Evolutionary conservation across 1,140 invertebrate genomes (phyloP), one percentile per base, ranked within the genome.

Genomic region (Contarinia nasturtii): DNA sequence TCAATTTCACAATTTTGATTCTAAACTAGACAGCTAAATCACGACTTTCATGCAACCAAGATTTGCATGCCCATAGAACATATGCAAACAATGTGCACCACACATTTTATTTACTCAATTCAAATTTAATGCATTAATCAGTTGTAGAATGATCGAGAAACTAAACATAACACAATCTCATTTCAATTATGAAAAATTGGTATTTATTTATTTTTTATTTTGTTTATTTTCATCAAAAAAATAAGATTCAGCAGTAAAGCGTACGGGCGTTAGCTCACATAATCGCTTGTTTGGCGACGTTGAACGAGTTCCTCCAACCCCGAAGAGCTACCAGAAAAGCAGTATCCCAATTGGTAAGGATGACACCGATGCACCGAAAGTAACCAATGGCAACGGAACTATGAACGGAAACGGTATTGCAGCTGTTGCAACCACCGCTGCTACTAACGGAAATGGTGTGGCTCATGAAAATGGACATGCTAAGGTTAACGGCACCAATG

Each of bases 281-380:
- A 53, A 53, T 43, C 61, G 61, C 47, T 53, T 64, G 12, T 64
- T 64, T 51, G 61, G 61, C 19, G 61, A 64, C 36, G 55, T 56
- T 18, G 49, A 55, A 42, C 61, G 61, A 49, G 53, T 57, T 42
- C 52, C 54, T 8, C 62, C 61, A 33, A 57, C 61, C 36, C 58
- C 51, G 46, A 64, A 62, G 49, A 61, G 62, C 54, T 61, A 63
- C 54, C 56, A 60, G 56, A 63, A 58, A 45, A 64, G 61, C 57
- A 64, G 52, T 53, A 63, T 64, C 57, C 58, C 61, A 54, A 59
- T 64, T 51, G 59, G 59, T 33, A 52, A 53, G 41, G 61, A 58
- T 38, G 51, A 53, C 45, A 55, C 61, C 44, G 53, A 54, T 22
- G 57, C 48, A 18, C 33, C 55, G 52, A 51, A 57, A 33, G 52